Percentiles rank a stretch among this genome's conserved stretches.
Conservation (phyloP, 37 sponge, comb jelly and placozoan species). For the Eunapius fragilis region DNA sequence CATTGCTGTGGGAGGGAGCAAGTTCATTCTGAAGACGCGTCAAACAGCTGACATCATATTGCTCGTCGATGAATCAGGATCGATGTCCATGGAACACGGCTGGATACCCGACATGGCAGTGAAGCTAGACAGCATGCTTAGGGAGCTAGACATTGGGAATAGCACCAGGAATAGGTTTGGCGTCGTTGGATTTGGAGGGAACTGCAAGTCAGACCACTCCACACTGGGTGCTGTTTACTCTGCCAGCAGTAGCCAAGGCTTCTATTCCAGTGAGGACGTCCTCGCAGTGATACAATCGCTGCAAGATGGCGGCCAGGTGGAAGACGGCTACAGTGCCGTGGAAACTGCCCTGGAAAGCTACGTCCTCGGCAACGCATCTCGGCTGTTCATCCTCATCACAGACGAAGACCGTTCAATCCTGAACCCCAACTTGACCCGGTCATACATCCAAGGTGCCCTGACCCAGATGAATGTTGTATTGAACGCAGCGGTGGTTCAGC, state of each 20-base stretch:
- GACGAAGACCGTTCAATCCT: slow-evolving; percentile 74
- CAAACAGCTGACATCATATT: slow-evolving; percentile 66
- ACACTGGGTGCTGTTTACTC: slow-evolving; percentile 3
- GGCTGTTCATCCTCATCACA: slow-evolving; percentile 69
- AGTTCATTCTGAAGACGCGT: neutral
- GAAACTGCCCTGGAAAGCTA: slow-evolving; percentile 39
- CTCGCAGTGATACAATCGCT: slow-evolving; percentile 2
- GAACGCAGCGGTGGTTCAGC: slow-evolving; percentile 63
- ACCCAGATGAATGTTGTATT: slow-evolving; percentile 1
- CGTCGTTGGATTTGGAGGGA: slow-evolving; percentile 73
- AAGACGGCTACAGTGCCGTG: slow-evolving; percentile 82
- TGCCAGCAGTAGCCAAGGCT: neutral
- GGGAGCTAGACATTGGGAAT: slow-evolving; percentile 38
- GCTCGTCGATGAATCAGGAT: slow-evolving; percentile 85
- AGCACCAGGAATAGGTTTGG: slow-evolving; percentile 51
- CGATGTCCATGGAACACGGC: slow-evolving; percentile 79
- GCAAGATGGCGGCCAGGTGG: slow-evolving; percentile 26
- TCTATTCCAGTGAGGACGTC: slow-evolving; percentile 23
- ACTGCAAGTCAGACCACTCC: neutral
- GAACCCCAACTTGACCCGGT: slow-evolving; percentile 5
- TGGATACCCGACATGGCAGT: slow-evolving; percentile 65
- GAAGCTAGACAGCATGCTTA: slow-evolving; percentile 31
- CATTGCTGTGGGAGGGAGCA: slow-evolving; percentile 15
- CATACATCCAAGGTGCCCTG: slow-evolving; percentile 21
- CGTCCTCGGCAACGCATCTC: slow-evolving; percentile 22